Conservation (phyloP, 2,113 vertebrate genomes). For the Dinomys branickii region DNA sequence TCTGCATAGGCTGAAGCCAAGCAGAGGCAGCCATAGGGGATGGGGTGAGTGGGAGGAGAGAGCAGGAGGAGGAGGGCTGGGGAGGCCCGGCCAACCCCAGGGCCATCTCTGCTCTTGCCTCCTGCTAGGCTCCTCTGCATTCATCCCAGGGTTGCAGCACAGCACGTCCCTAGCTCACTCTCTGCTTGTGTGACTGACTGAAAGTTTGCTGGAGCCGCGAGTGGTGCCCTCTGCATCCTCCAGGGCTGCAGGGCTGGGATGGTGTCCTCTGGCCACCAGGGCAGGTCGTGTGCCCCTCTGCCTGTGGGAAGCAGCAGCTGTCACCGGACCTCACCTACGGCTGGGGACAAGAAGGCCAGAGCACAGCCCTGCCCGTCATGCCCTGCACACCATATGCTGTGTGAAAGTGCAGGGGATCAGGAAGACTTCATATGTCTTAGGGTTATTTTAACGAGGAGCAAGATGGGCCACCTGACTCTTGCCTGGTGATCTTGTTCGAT, state of each 20-base stretch:
- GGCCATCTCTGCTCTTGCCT: neutral
- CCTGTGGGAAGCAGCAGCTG: neutral
- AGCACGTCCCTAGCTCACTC: neutral
- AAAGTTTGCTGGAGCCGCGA: neutral
- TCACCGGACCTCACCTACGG: neutral
- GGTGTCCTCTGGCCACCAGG: neutral
- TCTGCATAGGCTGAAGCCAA: neutral
- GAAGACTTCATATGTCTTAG: neutral
- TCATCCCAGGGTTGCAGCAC: accelerated
- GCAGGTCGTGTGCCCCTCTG: neutral
- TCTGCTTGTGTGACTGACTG: neutral
- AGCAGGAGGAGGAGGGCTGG: accelerated
- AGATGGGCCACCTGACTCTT: neutral
- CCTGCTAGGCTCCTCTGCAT: accelerated
- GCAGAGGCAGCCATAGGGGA: neutral
- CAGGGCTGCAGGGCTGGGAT: neutral
- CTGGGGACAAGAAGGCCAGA: neutral
- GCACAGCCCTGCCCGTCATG: neutral
- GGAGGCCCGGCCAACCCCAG: accelerated
- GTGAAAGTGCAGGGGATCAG: no score
- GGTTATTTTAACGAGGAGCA: neutral
- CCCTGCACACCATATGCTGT: no score
- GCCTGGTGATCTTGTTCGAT: neutral
- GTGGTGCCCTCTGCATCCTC: accelerated
- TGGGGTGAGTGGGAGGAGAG: accelerated